Percentiles rank a stretch among this genome's conserved stretches.
Conservation (phyloP, 2,888 invertebrate species). For the Microctonus hyperodae region DNA sequence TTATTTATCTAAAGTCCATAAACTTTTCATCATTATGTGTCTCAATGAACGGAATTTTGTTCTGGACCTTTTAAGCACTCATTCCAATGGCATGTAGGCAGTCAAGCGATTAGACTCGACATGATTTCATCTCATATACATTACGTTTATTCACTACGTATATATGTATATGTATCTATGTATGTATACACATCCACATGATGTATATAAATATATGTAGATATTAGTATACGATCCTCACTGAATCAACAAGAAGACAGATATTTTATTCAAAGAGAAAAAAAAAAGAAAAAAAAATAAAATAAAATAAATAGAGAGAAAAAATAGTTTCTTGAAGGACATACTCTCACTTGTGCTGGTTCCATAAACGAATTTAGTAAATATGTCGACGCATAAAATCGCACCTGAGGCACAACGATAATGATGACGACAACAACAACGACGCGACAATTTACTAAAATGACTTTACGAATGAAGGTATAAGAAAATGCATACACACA, state of each 20-base stretch:
- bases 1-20: neutral
- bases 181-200: neutral
- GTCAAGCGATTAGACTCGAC: slow-evolving; percentile 23
- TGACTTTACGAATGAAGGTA: neutral
- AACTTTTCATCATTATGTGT: slow-evolving; percentile 7
- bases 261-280: neutral
- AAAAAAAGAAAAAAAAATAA: neutral
- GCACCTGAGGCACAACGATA: slow-evolving; percentile 11
- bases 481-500: slow-evolving; percentile 3
- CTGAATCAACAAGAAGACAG: neutral
- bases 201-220: neutral
- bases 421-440: neutral
- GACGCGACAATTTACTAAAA: no score
- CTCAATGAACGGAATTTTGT: slow-evolving; percentile 21
- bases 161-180: neutral
- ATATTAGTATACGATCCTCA: slow-evolving; percentile 16
- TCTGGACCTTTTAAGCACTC: slow-evolving; percentile 18
- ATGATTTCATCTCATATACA: slow-evolving; percentile 15
- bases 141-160: neutral
- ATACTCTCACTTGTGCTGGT: slow-evolving; percentile 28
- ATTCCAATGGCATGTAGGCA: slow-evolving; percentile 24
- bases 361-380: slow-evolving; percentile 24
- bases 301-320: neutral
- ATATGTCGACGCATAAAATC: slow-evolving; percentile 17
- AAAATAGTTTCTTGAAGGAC: slow-evolving; percentile 20